Conservation (phyloP, 2,113 vertebrate species). For the Triplophysa rosa region DNA sequence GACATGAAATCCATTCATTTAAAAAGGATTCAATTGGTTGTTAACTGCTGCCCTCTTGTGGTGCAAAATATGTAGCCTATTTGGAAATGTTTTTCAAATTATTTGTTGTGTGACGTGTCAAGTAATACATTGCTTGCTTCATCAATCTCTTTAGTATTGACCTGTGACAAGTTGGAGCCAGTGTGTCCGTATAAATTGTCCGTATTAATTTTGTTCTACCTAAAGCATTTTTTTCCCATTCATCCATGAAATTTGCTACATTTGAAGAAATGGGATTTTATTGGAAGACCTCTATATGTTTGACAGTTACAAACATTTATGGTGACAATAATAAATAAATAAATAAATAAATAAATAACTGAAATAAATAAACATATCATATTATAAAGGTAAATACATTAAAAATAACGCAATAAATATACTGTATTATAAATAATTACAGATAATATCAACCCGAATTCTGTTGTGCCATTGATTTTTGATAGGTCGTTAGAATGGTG, state of each 20-base stretch:
- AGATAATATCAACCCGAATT: background rate
- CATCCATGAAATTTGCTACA: background rate
- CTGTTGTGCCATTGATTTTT: background rate
- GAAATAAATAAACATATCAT: background rate
- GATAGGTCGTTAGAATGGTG: background rate
- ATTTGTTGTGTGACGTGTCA: background rate
- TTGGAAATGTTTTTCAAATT: background rate
- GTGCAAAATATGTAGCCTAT: background rate
- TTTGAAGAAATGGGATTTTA: background rate
- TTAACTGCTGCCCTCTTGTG: constrained; percentile 42
- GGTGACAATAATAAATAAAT: constrained; percentile 10
- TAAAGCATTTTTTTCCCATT: too few relatives aligned
- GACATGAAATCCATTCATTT: background rate
- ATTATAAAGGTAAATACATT: background rate
- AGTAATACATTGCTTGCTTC: background rate
- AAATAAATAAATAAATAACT: constrained; percentile 25
- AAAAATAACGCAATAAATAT: too few relatives aligned
- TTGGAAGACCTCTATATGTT: background rate
- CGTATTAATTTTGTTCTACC: too few relatives aligned
- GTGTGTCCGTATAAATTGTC: background rate
- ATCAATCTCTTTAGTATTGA: background rate
- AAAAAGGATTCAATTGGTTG: background rate
- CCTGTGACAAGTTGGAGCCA: background rate
- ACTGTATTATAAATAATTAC: background rate
- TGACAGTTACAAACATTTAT: background rate